Evolutionary conservation across 2,113 vertebrate species (phyloP), one percentile per base, ranked within the genome.

Genomic region (Prochilodus magdalenae): DNA sequence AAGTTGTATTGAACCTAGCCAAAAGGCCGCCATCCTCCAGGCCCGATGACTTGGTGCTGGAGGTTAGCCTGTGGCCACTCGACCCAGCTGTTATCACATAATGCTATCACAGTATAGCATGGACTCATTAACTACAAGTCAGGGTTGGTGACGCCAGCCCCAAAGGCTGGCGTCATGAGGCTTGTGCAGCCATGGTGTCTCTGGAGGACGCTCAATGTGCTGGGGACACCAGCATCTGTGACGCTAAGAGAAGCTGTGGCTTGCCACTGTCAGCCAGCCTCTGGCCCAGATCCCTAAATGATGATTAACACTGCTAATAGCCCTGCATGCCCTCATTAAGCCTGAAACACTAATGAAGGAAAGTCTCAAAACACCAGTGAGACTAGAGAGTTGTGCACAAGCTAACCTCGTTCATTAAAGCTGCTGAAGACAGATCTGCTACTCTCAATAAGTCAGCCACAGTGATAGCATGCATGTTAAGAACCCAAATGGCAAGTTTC

Each of bases 361-460:
- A 82, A 83, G 62, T 86, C 81, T 74, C 85, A 70, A 83, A 86
- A 65, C 80, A 71, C 57, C 81, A 81, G 77, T 47, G 74, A 83
- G 81, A 73, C 27, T n/a, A 24, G 69, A 73, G 75, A 24, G 51
- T 71, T 47, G 59, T 26, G 60, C 63, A 11, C 14, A 66, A 82
- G 63, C 69, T 65, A 40, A 29, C 51, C 26, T 49, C 60, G 36
- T 73, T 80, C 73, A 83, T 51, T 78, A 77, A 75, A 79, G 36
- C 60, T 5, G 44, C 62, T 65, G 57, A 81, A 80, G 44, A 60
- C 22, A 59, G 51, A 75, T 79, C 27, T 77, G 67, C 66, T 83
- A 11, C 76, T 75, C 40, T 29, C 22, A 65, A 24, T 44, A 44
- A 57, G 74, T 83, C 78, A 86, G 85, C 81, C 78, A 81, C 53